Evolutionary conservation across 2,797 vertebrate genomes (phyloP), one percentile per base, ranked within the genome.

Genomic region (Macropus fuliginosus): DNA sequence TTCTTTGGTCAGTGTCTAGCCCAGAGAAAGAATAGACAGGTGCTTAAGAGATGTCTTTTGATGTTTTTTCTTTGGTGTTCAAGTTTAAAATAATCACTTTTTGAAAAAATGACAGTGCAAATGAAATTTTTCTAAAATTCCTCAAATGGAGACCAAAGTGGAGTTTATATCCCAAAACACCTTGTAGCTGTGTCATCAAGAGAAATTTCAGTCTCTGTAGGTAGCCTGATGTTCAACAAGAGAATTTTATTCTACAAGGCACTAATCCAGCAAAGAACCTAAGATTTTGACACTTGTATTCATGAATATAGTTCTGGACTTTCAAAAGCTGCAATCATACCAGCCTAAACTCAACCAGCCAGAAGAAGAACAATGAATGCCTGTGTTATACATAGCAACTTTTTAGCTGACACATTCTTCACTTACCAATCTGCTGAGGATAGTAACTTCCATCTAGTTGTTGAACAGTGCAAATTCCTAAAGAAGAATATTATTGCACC

Each of bases 121-220:
- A 21, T 57, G 66, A 93, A 96, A 54, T 90, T 93, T 34, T 74
- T 46, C 3, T 96, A 93, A 0, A 55, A 91, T 96, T 92, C 96
- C 91, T 40, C 94, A 91, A 97, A 87, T 12, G 13, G 66, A 93
- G 46, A 97, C 93, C 1, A 93, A 1, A 1, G 57, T 31, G 6
- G 0, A 92, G 34, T 40, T 56, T 91, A 6, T 16, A 50, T 4
- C 10, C 29, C 55, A 55, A 57, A 29, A 93, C 34, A 57, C 91
- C 89, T 94, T 91, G 55, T 50, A 96, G 92, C 5, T 54, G 21
- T 94, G 24, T 56, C 27, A 92, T 81, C 40, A n/a, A 54, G 31
- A 81, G 93, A 92, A 93, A 93, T 24, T 52, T 27, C 1, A 54
- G 54, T 93, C 52, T 62, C n/a, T 81, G 24, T 12, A 24, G 62